Evolutionary conservation across 2,888 invertebrate genomes (phyloP).

Genomic region (Hirtodrosophila confusa): DNA sequence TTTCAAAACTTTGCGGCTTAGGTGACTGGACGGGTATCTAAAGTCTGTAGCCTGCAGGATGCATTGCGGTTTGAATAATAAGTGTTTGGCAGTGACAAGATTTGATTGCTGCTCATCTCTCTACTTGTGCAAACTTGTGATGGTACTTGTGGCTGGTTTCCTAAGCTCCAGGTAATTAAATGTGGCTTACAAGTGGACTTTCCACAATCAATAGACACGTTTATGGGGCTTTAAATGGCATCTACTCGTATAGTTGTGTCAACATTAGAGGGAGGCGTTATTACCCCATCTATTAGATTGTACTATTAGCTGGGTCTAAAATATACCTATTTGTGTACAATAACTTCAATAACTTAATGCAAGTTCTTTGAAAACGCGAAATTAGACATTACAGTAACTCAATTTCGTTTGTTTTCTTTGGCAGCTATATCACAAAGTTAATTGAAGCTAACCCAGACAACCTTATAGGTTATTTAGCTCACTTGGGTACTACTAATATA

Average conservation of each 20-base stretch:
- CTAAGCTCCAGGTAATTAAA: constrained; percentile 34
- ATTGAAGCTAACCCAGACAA: too few species aligned
- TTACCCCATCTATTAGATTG: constrained; percentile 4
- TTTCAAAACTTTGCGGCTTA: constrained; percentile 76
- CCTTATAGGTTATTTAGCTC: too few species aligned
- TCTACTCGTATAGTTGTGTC: background rate
- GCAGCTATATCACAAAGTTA: too few species aligned
- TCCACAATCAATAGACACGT: constrained; percentile 13
- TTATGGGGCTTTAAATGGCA: background rate
- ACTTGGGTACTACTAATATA: too few species aligned
- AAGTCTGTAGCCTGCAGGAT: constrained; percentile 25
- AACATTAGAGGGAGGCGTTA: background rate
- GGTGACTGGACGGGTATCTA: constrained; percentile 20
- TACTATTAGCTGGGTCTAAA: background rate
- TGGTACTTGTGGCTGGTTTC: constrained; percentile 20
- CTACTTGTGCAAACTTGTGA: constrained; percentile 42
- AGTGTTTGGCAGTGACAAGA: constrained; percentile 44
- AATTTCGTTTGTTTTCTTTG: too few species aligned
- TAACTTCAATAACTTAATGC: too few species aligned
- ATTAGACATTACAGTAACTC: too few species aligned
- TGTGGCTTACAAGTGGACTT: constrained; percentile 30
- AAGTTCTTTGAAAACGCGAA: too few species aligned
- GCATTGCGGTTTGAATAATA: constrained; percentile 52
- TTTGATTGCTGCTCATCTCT: constrained; percentile 39
- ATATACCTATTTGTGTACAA: too few species aligned